A percentile compares a stretch with the other conserved stretches of the same genome.
These are phyloP conservation scores for Platichthys stellatus DNA, from an alignment of 2,113 vertebrate species.

Conservation along the genomic window DNA sequence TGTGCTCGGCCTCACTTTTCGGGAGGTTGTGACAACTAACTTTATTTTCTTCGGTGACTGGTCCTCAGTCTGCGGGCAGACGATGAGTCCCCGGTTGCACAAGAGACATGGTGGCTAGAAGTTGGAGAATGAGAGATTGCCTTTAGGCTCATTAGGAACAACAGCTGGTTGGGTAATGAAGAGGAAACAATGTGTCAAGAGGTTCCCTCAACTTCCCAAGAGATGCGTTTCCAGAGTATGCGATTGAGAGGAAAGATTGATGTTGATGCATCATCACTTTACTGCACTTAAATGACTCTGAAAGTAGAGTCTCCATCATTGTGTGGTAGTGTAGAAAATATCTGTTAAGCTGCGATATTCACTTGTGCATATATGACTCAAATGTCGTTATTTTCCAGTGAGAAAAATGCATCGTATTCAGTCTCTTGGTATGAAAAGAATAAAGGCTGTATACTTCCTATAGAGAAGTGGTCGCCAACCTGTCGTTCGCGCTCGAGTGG, in stretches of 20 bases:
- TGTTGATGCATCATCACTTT: constrained; percentile 79
- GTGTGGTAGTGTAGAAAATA: constrained; percentile 20
- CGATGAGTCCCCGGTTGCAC: constrained; percentile 71
- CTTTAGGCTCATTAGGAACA: constrained; percentile 85
- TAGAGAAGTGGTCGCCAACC: too few species aligned
- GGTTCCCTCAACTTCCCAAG: constrained; percentile 79
- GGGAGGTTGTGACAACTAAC: constrained; percentile 19
- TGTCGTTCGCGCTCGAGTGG: too few species aligned
- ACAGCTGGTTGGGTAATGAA: constrained; percentile 88
- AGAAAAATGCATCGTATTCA: too few species aligned
- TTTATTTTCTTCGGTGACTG: constrained; percentile 39
- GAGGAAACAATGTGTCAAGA: constrained; percentile 84
- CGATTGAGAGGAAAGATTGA: constrained; percentile 74
- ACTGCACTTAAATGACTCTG: constrained; percentile 63
- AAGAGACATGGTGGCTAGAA: constrained; percentile 62
- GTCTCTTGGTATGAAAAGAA: too few species aligned
- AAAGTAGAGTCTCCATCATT: constrained; percentile 33
- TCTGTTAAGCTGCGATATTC: not conserved
- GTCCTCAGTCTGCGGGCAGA: constrained; percentile 49
- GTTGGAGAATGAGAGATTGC: constrained; percentile 77
- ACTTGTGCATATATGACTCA: not conserved
- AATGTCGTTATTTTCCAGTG: too few species aligned
- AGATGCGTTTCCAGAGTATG: constrained; percentile 75
- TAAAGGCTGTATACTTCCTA: too few species aligned
- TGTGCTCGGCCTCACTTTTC: not conserved